These are phyloP conservation scores for Alectoris magna DNA, from an alignment of 2,797 vertebrate species.

Conservation along the genomic window DNA sequence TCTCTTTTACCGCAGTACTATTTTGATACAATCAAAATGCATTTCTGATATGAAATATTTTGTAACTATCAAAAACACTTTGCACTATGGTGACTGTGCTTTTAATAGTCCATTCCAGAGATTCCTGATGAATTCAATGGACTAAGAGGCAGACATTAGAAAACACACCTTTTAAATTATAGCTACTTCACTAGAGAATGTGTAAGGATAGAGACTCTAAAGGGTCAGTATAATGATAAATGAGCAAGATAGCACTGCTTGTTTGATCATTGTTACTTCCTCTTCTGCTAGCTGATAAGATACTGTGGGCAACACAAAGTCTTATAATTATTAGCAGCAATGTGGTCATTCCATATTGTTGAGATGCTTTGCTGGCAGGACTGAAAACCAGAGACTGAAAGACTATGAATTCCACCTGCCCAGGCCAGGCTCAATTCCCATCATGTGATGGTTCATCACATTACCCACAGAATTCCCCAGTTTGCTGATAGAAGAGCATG, in stretches of 20 bases:
- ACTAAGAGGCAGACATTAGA: background rate
- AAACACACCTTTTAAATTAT: background rate
- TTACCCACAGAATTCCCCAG: background rate
- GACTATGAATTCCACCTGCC: background rate
- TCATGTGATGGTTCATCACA: background rate
- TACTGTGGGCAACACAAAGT: background rate
- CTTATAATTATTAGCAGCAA: background rate
- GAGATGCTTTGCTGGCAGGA: background rate
- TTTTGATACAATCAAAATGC: background rate
- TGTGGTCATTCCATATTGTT: background rate
- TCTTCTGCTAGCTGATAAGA: constrained; percentile 30
- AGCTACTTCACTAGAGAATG: background rate
- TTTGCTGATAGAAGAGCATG: background rate
- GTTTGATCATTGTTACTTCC: constrained; percentile 25
- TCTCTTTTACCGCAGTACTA: background rate
- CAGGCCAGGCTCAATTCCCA: background rate
- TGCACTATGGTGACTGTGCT: background rate
- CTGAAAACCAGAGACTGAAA: background rate
- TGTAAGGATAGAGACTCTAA: background rate
- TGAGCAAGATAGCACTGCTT: background rate
- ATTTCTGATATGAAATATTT: background rate
- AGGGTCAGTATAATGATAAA: constrained; percentile 16
- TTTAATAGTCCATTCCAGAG: background rate
- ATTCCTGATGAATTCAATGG: accelerated
- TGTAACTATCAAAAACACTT: background rate